Conservation (phyloP, 2,113 vertebrate species). For the Cranoglanis bouderius region DNA sequence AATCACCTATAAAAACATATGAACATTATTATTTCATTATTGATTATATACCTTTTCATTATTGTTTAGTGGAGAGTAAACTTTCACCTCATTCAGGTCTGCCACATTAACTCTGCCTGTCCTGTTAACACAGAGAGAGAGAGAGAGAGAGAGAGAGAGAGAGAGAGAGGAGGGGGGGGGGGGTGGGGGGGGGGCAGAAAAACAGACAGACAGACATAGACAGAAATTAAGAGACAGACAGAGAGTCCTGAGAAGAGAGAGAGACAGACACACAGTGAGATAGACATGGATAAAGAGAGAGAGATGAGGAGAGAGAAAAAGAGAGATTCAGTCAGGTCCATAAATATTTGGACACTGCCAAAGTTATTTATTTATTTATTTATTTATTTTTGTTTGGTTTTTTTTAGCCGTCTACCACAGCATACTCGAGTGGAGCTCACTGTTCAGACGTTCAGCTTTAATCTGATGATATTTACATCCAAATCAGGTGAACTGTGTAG, state of each 20-base stretch:
- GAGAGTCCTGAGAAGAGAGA: neutral
- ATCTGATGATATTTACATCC: neutral
- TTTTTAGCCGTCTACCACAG: neutral
- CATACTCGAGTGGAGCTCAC: neutral
- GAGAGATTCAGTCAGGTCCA: neutral
- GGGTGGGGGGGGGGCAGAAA: neutral
- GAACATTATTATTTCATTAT: neutral
- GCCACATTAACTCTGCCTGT: neutral
- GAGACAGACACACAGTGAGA: neutral
- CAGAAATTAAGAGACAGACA: neutral
- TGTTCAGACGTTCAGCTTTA: neutral
- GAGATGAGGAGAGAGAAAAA: neutral
- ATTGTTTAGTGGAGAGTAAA: neutral
- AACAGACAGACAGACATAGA: neutral
- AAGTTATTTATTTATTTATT: neutral
- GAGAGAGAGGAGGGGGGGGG: neutral
- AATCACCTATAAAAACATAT: neutral
- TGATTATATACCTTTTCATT: neutral
- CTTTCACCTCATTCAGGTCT: neutral
- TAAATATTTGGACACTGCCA: neutral
- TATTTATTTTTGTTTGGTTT: too few relatives aligned
- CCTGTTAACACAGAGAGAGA: neutral
- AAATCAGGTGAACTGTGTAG: neutral
- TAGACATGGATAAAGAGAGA: neutral
- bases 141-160: neutral